These are phyloP conservation scores for Crenuchus spilurus DNA, from an alignment of 2,797 vertebrate species.

Conservation along the genomic window DNA sequence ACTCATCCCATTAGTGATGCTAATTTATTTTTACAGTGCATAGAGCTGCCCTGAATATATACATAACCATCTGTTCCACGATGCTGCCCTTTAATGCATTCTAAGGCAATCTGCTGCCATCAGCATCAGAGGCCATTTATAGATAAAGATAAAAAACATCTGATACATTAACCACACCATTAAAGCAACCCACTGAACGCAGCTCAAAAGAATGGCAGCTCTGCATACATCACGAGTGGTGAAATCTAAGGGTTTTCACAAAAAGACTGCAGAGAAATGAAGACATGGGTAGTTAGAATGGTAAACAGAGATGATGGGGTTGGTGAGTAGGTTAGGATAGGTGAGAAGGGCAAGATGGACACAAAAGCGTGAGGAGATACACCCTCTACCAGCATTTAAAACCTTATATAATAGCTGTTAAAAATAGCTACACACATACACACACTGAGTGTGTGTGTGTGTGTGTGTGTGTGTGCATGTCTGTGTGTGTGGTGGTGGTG, in stretches of 20 bases:
- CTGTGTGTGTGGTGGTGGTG: constrained; percentile 62
- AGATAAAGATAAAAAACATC: constrained; percentile 18
- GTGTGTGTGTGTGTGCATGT: too few species aligned
- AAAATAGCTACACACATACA: constrained; percentile 69
- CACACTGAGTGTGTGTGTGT: constrained; percentile 52
- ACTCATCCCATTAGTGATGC: constrained; percentile 39
- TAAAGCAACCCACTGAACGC: neutral
- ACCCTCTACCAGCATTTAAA: constrained; percentile 56
- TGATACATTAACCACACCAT: constrained; percentile 26
- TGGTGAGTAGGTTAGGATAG: neutral
- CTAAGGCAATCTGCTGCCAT: neutral
- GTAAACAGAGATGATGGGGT: neutral
- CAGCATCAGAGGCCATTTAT: constrained; percentile 17
- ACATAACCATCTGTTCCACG: constrained; percentile 43
- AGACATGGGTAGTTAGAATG: neutral
- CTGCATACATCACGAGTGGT: neutral
- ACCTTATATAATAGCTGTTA: constrained; percentile 76
- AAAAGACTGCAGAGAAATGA: neutral
- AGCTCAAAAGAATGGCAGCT: neutral
- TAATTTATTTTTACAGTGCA: constrained; percentile 46
- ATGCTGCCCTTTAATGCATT: constrained; percentile 12
- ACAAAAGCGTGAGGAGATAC: constrained; percentile 34
- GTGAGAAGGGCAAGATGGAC: constrained; percentile 43
- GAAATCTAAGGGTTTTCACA: neutral
- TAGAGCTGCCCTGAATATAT: constrained; percentile 42